A percentile compares a stretch with the other conserved stretches of the same genome.
These are phyloP conservation scores for Eupsilia transversa DNA, from an alignment of 2,888 invertebrate species.

Conservation along the genomic window DNA sequence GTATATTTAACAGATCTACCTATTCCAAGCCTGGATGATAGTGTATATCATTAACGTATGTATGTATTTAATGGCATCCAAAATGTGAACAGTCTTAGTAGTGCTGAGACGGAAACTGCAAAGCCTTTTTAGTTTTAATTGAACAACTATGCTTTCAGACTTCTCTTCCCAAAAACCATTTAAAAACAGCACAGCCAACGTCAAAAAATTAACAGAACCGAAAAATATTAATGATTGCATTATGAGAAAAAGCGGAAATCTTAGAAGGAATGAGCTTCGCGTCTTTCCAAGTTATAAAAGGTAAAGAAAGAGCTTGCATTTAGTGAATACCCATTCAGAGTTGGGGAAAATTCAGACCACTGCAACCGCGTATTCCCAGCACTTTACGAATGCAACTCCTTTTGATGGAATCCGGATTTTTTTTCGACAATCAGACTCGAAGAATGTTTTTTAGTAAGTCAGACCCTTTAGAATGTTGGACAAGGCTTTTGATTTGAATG, in stretches of 20 bases:
- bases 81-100: background rate
- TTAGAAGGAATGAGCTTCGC: constrained; percentile 85
- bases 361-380: constrained; percentile 80
- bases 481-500: constrained; percentile 68
- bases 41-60: background rate
- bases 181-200: constrained; percentile 57
- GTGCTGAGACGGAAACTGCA: background rate
- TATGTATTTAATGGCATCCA: background rate
- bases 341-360: constrained; percentile 84
- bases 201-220: constrained; percentile 69
- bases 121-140: constrained; percentile 32
- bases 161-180: constrained; percentile 30
- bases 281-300: constrained; percentile 88
- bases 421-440: constrained; percentile 87
- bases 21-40: background rate
- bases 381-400: constrained; percentile 87
- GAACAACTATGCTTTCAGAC: constrained; percentile 27
- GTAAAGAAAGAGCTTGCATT: constrained; percentile 86
- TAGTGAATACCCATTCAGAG: constrained; percentile 89
- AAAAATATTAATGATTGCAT: constrained; percentile 83
- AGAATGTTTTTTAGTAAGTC: constrained; percentile 75
- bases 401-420: constrained; percentile 84
- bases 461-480: constrained; percentile 65
- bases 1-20: background rate
- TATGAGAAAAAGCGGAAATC: constrained; percentile 76